Base-by-base conservation (phyloP, 1,140 invertebrate genomes). In the Penaeus japonicus region DNA sequence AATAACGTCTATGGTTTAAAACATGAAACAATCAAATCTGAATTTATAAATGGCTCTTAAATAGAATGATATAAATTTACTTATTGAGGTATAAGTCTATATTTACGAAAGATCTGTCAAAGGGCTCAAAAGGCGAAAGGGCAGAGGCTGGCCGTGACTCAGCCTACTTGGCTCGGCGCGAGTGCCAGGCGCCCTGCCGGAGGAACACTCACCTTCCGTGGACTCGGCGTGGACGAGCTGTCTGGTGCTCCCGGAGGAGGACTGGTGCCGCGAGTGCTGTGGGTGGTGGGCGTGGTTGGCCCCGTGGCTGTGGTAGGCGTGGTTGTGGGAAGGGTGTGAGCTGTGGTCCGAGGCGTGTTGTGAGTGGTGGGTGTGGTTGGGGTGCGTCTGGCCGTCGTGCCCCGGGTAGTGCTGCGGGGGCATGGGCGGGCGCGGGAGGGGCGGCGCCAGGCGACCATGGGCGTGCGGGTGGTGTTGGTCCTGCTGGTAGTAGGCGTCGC, bases 401-500 rank as follows among this genome's bases (percentile, higher is more conserved):
- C 35, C 70, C 70, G 70, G 70, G 24, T 73, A 73, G n/a, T 73
- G 70, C 70, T 73, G 70, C 20, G 70, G 70, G 70, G 70, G 70
- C 17, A 73, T 73, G 70, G 70, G 70, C n/a, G 70, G 70, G 70
- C 70, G 70, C 20, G 70, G 70, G 27, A 73, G 35, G 70, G 70
- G 70, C 70, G 70, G 70, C n/a, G 70, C 70, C n/a, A 30, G 27
- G 70, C 35, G 70, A 5, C 22, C 70, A 7, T 73, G 70, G 27
- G 27, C 27, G 10, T 73, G 70, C 70, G 70, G 70, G 70, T 73
- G 70, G 70, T 73, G 70, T n/a, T 73, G 27, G 70, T 73, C 35
- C 0, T 32, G 24, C 24, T n/a, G 70, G 27, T 32, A 73, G n/a
- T 73, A 32, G 70, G 47, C 35, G 20, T 32, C 70, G 70, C 35